These are phyloP conservation scores for Chelon labrosus DNA, from an alignment of 2,797 vertebrate species.

Conservation along the genomic window DNA sequence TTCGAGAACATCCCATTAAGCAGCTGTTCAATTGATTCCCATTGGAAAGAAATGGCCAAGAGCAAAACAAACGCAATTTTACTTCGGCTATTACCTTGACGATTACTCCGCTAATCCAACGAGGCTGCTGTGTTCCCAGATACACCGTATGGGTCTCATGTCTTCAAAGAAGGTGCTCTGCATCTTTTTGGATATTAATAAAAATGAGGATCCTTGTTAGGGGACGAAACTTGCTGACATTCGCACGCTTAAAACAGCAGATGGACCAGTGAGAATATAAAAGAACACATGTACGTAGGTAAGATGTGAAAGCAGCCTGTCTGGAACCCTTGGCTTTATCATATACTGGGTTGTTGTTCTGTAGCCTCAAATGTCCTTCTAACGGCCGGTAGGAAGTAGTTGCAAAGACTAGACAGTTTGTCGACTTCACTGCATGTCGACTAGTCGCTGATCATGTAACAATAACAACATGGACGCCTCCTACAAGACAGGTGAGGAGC, in stretches of 20 bases:
- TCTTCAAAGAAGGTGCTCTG: constrained; percentile 5
- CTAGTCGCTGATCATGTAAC: too few species aligned
- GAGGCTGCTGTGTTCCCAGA: constrained; percentile 20
- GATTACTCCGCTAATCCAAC: constrained; percentile 45
- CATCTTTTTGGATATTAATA: constrained; percentile 17
- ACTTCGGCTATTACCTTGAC: constrained; percentile 32
- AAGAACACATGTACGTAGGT: neutral
- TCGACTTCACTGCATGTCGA: too few species aligned
- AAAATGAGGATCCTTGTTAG: constrained; percentile 27
- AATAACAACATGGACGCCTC: too few species aligned
- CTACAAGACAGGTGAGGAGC: too few species aligned
- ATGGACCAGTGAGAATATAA: neutral
- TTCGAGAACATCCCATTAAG: constrained; percentile 53
- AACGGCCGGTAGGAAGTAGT: too few species aligned
- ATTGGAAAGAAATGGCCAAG: constrained; percentile 49
- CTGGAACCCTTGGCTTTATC: constrained; percentile 12
- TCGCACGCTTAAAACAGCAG: constrained; percentile 14
- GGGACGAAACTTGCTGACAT: constrained; percentile 25
- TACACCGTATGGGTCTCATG: constrained; percentile 15
- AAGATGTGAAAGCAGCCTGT: constrained; percentile 9
- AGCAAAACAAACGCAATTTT: constrained; percentile 55
- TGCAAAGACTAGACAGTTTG: too few species aligned
- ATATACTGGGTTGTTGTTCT: neutral
- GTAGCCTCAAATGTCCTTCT: too few species aligned
- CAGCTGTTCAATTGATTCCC: constrained; percentile 58